Evolutionary conservation across 1,140 invertebrate species (phyloP).

Genomic region (Teleogryllus occipitalis): DNA sequence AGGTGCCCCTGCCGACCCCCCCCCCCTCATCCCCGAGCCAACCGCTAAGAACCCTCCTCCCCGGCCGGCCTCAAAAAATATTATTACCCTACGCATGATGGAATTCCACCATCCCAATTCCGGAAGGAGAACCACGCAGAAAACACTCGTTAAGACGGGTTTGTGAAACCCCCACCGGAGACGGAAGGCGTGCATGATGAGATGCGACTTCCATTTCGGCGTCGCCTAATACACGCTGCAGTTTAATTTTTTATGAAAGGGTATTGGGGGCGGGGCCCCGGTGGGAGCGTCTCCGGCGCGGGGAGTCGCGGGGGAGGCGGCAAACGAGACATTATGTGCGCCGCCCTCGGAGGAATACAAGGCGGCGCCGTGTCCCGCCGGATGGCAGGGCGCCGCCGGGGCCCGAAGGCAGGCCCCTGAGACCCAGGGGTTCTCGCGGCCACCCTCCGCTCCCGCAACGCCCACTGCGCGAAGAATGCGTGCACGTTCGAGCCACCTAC

Average conservation of each 20-base stretch:
- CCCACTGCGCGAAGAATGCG: no score
- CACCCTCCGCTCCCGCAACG: no score
- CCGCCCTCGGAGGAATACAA: neutral
- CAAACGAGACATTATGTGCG: neutral
- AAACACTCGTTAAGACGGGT: neutral
- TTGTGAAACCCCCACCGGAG: neutral
- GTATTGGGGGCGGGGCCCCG: neutral
- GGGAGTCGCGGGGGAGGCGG: no score
- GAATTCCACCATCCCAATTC: neutral
- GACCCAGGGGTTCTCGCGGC: no score
- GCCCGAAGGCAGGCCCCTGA: no score
- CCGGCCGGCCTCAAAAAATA: neutral
- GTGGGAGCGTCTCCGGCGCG: no score
- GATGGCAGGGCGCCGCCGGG: no score
- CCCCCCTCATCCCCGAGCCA: neutral
- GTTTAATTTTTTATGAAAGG: neutral
- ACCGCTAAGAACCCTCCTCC: no score
- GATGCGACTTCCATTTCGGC: neutral
- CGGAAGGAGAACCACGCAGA: neutral
- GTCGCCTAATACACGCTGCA: neutral
- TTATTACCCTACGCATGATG: neutral
- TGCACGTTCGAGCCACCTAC: no score
- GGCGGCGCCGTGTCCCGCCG: no score
- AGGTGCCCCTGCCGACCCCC: neutral
- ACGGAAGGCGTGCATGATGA: neutral